These are phyloP conservation scores for Caenorhabditis auriculariae DNA, from an alignment of 2,888 invertebrate species.

Conservation along the genomic window DNA sequence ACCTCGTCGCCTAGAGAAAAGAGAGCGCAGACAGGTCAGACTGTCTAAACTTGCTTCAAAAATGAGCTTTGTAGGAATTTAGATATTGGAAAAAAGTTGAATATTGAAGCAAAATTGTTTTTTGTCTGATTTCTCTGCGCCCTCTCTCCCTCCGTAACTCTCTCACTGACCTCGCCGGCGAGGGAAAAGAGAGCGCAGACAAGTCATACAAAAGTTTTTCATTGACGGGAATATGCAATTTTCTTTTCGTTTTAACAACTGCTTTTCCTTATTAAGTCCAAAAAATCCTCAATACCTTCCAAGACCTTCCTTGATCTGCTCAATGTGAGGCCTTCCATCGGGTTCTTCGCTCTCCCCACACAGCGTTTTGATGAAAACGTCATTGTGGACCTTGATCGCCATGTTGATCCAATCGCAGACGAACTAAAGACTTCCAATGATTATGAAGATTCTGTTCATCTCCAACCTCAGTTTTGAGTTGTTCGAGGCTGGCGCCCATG, in stretches of 20 bases:
- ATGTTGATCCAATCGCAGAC: slow-evolving; percentile 88
- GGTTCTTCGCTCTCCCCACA: slow-evolving; percentile 94
- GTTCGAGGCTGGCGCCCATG: slow-evolving; percentile 60
- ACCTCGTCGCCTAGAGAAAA: no score
- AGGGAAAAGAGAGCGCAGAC: no score
- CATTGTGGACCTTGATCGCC: slow-evolving; percentile 81
- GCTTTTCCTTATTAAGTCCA: neutral
- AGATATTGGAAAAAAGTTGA: no score
- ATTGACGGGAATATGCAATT: neutral
- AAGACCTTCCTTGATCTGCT: slow-evolving; percentile 87
- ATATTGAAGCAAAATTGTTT: no score
- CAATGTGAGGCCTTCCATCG: slow-evolving; percentile 67
- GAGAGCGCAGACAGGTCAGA: no score
- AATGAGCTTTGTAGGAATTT: no score
- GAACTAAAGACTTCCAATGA: slow-evolving; percentile 68
- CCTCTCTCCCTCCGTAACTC: no score
- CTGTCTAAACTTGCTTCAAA: no score
- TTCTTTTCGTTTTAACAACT: neutral
- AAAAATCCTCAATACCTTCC: slow-evolving; percentile 11
- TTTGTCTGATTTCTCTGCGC: no score
- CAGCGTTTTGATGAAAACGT: slow-evolving; percentile 87
- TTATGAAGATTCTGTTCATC: neutral
- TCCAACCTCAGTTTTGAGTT: slow-evolving; percentile 60
- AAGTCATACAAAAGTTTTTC: no score
- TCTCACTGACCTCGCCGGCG: no score